These are phyloP conservation scores for Hippasteria phrygiana DNA, from an alignment of 53 echinoderm and acorn worm genomes.

Conservation along the genomic window DNA sequence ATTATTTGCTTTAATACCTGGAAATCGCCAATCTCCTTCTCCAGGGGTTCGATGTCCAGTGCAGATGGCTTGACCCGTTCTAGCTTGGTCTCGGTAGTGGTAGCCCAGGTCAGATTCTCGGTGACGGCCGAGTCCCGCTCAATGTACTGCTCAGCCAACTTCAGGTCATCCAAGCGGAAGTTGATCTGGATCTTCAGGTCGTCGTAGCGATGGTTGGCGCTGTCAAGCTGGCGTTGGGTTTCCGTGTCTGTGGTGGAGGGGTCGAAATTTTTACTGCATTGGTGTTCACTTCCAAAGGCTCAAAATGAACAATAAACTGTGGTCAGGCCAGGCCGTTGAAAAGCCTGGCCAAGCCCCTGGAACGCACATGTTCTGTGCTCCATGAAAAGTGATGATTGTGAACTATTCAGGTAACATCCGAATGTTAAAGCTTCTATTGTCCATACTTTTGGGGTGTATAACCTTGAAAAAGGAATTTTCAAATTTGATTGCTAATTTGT, in stretches of 20 bases:
- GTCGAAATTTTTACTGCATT: not conserved
- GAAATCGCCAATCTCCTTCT: conserved; percentile 81
- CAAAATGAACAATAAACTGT: no score
- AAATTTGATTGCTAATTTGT: no score
- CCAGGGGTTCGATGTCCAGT: conserved; percentile 83
- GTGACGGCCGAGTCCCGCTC: conserved; percentile 79
- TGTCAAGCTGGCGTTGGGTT: conserved; percentile 84
- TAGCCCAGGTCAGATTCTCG: conserved; percentile 83
- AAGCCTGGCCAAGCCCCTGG: no score
- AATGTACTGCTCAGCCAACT: conserved; percentile 90
- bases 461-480: no score
- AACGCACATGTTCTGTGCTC: no score
- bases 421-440: no score
- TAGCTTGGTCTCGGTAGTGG: conserved; percentile 74
- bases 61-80: conserved; percentile 68
- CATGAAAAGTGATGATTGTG: no score
- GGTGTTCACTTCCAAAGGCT: no score
- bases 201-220: conserved; percentile 89
- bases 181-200: conserved; percentile 77
- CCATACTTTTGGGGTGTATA: no score
- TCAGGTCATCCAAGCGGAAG: conserved; percentile 81
- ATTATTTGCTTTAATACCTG: no score
- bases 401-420: no score
- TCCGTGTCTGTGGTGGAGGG: conserved; percentile 63
- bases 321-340: no score